A percentile compares a stretch with the other conserved stretches of the same genome.
Evolutionary conservation across 2,797 vertebrate species (phyloP).

Genomic region (Takifugu rubripes): DNA sequence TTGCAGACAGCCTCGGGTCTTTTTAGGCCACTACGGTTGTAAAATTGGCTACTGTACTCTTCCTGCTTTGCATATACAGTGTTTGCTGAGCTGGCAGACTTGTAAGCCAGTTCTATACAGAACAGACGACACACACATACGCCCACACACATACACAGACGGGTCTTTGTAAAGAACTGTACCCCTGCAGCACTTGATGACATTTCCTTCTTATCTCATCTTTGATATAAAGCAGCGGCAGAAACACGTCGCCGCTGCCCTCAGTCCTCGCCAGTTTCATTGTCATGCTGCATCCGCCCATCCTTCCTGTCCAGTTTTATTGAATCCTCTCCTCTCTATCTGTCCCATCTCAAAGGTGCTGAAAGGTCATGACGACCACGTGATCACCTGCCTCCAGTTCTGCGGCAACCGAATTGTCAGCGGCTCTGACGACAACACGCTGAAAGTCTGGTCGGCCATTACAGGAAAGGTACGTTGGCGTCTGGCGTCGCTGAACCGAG

Average conservation of each 20-base stretch:
- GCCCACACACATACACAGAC: constrained; percentile 2
- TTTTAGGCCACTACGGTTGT: constrained; percentile 31
- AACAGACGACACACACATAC: constrained; percentile 9
- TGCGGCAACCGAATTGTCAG: constrained; percentile 98
- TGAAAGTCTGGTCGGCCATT: constrained; percentile 99
- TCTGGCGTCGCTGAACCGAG: constrained; percentile 9
- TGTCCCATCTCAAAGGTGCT: constrained; percentile 84
- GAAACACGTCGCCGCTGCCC: constrained; percentile 19
- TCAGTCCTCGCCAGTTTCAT: constrained; percentile 20
- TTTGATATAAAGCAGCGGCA: constrained; percentile 30
- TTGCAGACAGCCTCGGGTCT: constrained; percentile 23
- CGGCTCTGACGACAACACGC: constrained; percentile 97
- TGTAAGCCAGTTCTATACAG: constrained; percentile 32
- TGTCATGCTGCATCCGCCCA: constrained; percentile 13
- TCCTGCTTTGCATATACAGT: constrained; percentile 42
- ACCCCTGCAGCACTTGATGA: constrained; percentile 41
- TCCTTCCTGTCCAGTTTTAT: constrained; percentile 3
- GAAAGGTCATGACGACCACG: constrained; percentile 98
- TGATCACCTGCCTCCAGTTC: constrained; percentile 99
- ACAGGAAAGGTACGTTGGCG: constrained; percentile 89
- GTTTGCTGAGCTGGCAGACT: constrained; percentile 59
- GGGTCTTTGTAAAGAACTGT: constrained; percentile 22
- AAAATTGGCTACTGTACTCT: constrained; percentile 39
- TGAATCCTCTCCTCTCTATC: constrained; percentile 4
- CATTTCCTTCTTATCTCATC: constrained; percentile 41